Conservation (phyloP, 2,888 invertebrate genomes). For the Hirtodrosophila duncani region DNA sequence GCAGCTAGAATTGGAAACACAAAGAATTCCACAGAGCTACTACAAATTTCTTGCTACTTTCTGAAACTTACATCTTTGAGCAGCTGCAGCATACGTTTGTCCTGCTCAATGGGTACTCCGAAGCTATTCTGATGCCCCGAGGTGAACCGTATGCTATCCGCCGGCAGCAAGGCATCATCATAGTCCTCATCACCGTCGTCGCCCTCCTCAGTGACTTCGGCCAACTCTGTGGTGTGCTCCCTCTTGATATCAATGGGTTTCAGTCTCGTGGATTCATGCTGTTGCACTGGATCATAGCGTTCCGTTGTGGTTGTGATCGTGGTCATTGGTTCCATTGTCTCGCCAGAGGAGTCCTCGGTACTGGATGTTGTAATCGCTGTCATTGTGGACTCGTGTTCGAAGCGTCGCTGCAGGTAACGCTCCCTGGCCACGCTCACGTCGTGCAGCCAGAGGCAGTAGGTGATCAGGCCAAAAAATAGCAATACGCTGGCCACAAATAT, state of each 20-base stretch:
- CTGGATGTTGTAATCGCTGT: constrained; percentile 20
- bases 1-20: constrained; percentile 19
- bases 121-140: constrained; percentile 83
- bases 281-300: neutral
- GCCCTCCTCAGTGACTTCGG: constrained; percentile 22
- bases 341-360: constrained; percentile 25
- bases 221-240: constrained; percentile 29
- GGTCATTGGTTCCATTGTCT: constrained; percentile 13
- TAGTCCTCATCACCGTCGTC: constrained; percentile 40
- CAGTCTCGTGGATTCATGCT: constrained; percentile 62
- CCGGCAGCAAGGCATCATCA: constrained; percentile 61
- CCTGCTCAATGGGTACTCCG: constrained; percentile 82
- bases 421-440: constrained; percentile 73
- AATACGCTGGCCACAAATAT: constrained; percentile 69
- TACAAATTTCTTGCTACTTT: neutral
- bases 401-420: constrained; percentile 61
- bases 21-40: too few relatives aligned
- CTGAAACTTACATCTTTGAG: constrained; percentile 69
- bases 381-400: constrained; percentile 37
- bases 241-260: constrained; percentile 31
- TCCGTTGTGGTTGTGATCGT: constrained; percentile 13
- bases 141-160: constrained; percentile 78
- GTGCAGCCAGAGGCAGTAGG: constrained; percentile 74
- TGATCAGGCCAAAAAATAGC: constrained; percentile 73
- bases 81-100: constrained; percentile 78